Conservation (phyloP, 92 coral and sea anemone species). For the Porites lobata region DNA sequence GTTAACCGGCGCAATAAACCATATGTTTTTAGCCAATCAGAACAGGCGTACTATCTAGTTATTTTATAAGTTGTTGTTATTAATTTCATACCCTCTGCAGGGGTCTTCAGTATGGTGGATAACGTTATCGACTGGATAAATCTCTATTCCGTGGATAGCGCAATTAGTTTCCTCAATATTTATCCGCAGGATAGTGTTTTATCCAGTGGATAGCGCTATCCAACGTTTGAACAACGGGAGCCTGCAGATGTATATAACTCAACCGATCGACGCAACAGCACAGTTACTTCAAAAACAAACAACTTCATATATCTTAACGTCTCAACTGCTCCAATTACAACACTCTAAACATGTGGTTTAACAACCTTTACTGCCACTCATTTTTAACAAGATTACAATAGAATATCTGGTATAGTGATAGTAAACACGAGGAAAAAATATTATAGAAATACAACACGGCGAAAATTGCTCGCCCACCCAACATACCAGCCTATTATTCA, state of each 20-base stretch:
- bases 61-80: too few relatives aligned
- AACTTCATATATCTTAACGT: background rate
- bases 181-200: too few relatives aligned
- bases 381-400: background rate
- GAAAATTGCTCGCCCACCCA: background rate
- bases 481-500: background rate
- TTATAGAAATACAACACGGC: background rate
- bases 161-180: too few relatives aligned
- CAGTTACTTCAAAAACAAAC: background rate
- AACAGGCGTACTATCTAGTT: too few relatives aligned
- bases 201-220: too few relatives aligned
- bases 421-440: background rate
- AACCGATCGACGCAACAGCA: background rate
- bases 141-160: too few relatives aligned
- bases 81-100: too few relatives aligned
- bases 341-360: background rate
- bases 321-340: background rate
- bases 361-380: constrained; percentile 36
- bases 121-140: too few relatives aligned
- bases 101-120: too few relatives aligned
- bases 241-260: background rate
- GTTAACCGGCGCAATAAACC: too few relatives aligned
- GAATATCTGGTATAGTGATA: background rate
- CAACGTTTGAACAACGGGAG: too few relatives aligned
- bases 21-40: too few relatives aligned